Evolutionary conservation across 2,113 vertebrate genomes (phyloP).

Genomic region (Xenotilapia flavipinnis): DNA sequence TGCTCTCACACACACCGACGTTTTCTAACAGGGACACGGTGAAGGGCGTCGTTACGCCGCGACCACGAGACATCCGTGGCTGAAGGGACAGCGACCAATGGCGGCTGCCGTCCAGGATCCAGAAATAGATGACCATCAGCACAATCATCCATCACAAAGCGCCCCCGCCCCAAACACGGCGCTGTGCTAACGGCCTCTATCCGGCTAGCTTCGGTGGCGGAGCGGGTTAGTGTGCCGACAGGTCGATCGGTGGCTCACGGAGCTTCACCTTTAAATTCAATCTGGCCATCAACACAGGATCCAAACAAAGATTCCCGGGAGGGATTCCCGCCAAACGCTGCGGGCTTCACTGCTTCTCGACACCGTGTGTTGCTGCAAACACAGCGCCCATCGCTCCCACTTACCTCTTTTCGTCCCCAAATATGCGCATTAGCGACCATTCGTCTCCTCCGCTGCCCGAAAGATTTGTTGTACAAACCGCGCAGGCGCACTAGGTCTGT

Average conservation of each 20-base stretch:
- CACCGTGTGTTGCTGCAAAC: accelerated
- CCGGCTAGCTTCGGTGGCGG: background rate
- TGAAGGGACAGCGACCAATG: constrained; percentile 29
- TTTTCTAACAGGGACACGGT: background rate
- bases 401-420: constrained; percentile 42
- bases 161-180: background rate
- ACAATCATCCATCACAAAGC: constrained; percentile 12
- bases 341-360: accelerated
- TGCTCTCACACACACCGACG: background rate
- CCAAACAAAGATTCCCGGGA: background rate
- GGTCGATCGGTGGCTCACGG: background rate
- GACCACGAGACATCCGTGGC: background rate
- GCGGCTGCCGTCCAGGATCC: constrained; percentile 14
- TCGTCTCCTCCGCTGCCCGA: background rate
- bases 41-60: background rate
- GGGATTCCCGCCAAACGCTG: accelerated
- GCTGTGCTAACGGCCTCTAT: background rate
- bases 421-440: background rate
- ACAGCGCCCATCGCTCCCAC: background rate
- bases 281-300: background rate
- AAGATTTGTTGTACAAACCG: background rate
- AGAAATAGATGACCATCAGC: constrained; percentile 9
- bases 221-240: background rate
- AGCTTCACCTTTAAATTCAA: background rate
- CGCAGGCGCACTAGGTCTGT: constrained; percentile 41